Evolutionary conservation across 1,140 invertebrate species (phyloP).

Genomic region (Solenopsis fugax): DNA sequence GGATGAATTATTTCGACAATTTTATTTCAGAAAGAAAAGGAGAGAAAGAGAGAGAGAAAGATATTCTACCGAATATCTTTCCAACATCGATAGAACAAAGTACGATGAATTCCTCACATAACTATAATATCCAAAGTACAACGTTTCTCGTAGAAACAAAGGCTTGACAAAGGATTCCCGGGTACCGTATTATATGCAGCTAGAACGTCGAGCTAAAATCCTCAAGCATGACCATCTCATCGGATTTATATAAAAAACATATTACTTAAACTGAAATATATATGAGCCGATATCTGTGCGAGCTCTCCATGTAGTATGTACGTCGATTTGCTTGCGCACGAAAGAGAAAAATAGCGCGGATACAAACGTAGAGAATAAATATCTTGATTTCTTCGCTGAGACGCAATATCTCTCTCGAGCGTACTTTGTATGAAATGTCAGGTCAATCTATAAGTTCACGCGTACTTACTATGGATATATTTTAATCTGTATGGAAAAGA

Average conservation of each 20-base stretch:
- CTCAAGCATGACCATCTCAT: background rate
- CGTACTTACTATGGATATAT: conserved; percentile 4
- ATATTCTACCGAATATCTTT: background rate
- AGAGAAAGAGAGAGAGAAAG: too few relatives aligned
- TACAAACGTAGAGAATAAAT: conserved; percentile 22
- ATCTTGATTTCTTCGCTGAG: conserved; percentile 22
- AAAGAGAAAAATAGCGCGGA: conserved; percentile 11
- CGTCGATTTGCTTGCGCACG: background rate
- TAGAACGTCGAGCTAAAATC: conserved; percentile 2
- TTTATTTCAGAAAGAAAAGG: background rate
- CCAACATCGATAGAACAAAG: conserved; percentile 4
- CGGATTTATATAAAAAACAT: background rate
- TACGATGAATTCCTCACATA: background rate
- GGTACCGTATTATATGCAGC: background rate
- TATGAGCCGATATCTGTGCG: conserved; percentile 5
- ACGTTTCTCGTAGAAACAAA: background rate
- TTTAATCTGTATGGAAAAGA: background rate
- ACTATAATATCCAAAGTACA: conserved; percentile 20
- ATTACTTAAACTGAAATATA: conserved; percentile 34
- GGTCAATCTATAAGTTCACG: conserved; percentile 13
- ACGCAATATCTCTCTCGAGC: conserved; percentile 11
- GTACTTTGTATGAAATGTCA: conserved; percentile 37
- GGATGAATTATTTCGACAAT: background rate
- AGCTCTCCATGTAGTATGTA: background rate
- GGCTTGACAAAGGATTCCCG: background rate